These are phyloP conservation scores for Corvus moneduloides DNA, from an alignment of 2,113 vertebrate species.

Conservation along the genomic window DNA sequence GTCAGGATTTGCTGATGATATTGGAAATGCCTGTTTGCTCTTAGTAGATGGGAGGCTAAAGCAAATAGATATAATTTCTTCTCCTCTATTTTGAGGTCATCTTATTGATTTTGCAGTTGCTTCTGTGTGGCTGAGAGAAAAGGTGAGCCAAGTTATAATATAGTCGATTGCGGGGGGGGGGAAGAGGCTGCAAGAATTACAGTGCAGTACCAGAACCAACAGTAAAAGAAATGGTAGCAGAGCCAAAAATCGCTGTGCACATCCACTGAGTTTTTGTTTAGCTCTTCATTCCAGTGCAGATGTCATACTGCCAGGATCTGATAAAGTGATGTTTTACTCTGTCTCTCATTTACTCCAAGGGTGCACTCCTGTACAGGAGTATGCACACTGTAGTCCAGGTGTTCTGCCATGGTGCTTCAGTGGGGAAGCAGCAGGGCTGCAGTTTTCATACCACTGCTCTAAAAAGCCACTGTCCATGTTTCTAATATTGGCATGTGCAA, in stretches of 20 bases:
- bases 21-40: not conserved
- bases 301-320: not conserved
- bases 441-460: not conserved
- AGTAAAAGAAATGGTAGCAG: not conserved
- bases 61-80: slow-evolving; percentile 20
- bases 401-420: not conserved
- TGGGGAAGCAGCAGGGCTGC: not conserved
- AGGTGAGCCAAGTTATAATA: not conserved
- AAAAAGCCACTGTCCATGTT: not conserved
- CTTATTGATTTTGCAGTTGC: slow-evolving; percentile 38
- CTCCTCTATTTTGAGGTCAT: not conserved
- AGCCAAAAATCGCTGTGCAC: not conserved
- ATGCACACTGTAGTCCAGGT: accelerated
- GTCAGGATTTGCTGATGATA: not conserved
- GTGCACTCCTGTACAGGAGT: not conserved
- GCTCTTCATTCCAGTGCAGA: not conserved
- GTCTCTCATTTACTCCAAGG: not conserved
- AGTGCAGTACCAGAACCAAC: not conserved
- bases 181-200: not conserved
- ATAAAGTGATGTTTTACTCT: not conserved
- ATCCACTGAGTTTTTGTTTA: not conserved
- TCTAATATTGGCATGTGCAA: not conserved
- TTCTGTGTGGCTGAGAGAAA: not conserved
- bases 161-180: not conserved
- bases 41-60: not conserved